Conservation (phyloP, 1,140 invertebrate species). For the honey bee (Apis mellifera) region DNA sequence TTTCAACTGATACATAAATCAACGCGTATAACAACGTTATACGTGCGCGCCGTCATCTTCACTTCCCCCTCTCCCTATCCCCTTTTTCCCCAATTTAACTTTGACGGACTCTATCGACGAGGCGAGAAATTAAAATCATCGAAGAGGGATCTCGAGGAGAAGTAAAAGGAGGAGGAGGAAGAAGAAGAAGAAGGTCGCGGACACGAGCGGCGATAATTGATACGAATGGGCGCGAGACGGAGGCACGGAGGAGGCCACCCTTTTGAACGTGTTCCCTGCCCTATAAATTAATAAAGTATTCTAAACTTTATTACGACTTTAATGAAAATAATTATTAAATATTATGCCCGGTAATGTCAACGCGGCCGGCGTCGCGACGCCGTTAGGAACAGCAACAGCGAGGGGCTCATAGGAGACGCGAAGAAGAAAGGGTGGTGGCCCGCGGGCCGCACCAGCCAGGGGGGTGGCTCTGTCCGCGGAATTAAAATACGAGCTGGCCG, state of each 20-base stretch:
- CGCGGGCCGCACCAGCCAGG: slow-evolving; percentile 49
- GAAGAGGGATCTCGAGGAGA: too few species aligned
- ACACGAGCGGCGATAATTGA: slow-evolving; percentile 77
- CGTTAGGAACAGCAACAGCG: slow-evolving; percentile 56
- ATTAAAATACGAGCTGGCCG: slow-evolving; percentile 81
- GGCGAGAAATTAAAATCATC: too few species aligned
- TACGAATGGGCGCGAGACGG: slow-evolving; percentile 75
- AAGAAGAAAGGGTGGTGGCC: slow-evolving; percentile 74
- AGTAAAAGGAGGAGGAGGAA: neutral
- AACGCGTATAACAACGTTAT: too few species aligned
- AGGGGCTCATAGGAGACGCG: slow-evolving; percentile 69
- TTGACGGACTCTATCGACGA: too few species aligned
- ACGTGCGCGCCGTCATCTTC: neutral
- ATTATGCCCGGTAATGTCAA: slow-evolving; percentile 80
- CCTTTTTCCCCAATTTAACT: slow-evolving; percentile 29
- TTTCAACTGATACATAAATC: slow-evolving; percentile 13
- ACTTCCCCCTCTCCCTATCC: rapidly evolving
- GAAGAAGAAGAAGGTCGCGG: slow-evolving; percentile 12
- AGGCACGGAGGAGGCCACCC: slow-evolving; percentile 64
- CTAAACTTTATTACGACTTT: slow-evolving; percentile 81
- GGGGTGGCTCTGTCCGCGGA: slow-evolving; percentile 76
- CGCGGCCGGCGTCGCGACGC: slow-evolving; percentile 65
- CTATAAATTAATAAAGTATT: slow-evolving; percentile 83
- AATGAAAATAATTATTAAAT: slow-evolving; percentile 83
- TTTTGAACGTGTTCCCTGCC: slow-evolving; percentile 76